Evolutionary conservation across 2,888 invertebrate species (phyloP).

Genomic region (Dolichopus griseipennis): DNA sequence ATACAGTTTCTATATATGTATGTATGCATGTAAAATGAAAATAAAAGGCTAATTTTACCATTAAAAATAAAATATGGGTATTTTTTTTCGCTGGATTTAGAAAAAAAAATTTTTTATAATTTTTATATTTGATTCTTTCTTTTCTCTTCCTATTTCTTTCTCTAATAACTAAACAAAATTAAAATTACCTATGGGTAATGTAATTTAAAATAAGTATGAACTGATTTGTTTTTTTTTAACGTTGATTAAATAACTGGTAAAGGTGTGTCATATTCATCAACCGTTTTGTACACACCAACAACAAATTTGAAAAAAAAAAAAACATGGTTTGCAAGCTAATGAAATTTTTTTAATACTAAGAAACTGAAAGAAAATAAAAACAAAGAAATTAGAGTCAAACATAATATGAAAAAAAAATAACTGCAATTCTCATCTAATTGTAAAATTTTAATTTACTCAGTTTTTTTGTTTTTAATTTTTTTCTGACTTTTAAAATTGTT

Average conservation of each 20-base stretch:
- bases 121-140: constrained; percentile 19
- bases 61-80: neutral
- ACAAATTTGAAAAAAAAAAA: no score
- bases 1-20: neutral
- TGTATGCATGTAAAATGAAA: neutral
- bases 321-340: no score
- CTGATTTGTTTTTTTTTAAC: constrained; percentile 19
- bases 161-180: neutral
- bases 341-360: no score
- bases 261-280: constrained; percentile 26
- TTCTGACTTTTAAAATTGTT: no score
- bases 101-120: constrained; percentile 22
- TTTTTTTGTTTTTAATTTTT: no score
- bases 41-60: neutral
- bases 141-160: constrained; percentile 10
- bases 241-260: constrained; percentile 29
- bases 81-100: constrained; percentile 12
- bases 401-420: neutral
- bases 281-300: neutral
- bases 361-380: no score
- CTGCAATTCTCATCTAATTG: neutral
- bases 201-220: constrained; percentile 12
- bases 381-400: no score
- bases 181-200: neutral
- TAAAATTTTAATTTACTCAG: neutral